Percentiles rank a stretch among this genome's conserved stretches.
phyloP scores from a whole-genome alignment of 2,797 vertebrate species.

The Pipistrellus nathusii region DNA sequence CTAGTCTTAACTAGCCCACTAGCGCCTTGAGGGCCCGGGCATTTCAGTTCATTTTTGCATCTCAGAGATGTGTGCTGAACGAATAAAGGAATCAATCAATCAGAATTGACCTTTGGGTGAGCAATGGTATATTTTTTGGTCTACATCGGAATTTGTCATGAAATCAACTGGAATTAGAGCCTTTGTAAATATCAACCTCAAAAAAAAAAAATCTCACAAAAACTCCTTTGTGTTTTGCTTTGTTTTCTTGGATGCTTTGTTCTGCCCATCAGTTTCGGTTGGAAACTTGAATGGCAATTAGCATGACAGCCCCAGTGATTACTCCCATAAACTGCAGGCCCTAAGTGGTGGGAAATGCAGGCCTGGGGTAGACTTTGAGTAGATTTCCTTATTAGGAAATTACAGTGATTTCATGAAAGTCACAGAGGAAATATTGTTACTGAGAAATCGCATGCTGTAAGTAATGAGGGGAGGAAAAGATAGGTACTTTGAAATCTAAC shows the following conservation, averaged over 20 bases:
- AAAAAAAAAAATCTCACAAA: background rate
- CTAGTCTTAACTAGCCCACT: background rate
- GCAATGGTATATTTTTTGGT: background rate
- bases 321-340: background rate
- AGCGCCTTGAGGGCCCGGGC: background rate
- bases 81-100: background rate
- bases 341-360: conserved; percentile 33
- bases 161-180: conserved; percentile 12
- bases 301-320: conserved; percentile 12
- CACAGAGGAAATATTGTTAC: conserved; percentile 72
- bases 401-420: conserved; percentile 70
- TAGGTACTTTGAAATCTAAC: conserved; percentile 14
- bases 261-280: conserved; percentile 28
- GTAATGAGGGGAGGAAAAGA: conserved; percentile 49
- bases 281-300: conserved; percentile 46
- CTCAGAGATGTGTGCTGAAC: background rate
- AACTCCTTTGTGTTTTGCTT: conserved; percentile 2
- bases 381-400: conserved; percentile 78
- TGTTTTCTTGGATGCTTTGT: conserved; percentile 51
- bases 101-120: background rate
- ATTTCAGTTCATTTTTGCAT: background rate
- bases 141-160: background rate
- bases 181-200: conserved; percentile 46
- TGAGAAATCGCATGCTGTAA: conserved; percentile 55
- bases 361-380: conserved; percentile 5